Percentiles rank a stretch among this genome's conserved stretches.
These are phyloP conservation scores for Gopherus evgoodei DNA, from an alignment of 2,113 vertebrate genomes.

Conservation along the genomic window DNA sequence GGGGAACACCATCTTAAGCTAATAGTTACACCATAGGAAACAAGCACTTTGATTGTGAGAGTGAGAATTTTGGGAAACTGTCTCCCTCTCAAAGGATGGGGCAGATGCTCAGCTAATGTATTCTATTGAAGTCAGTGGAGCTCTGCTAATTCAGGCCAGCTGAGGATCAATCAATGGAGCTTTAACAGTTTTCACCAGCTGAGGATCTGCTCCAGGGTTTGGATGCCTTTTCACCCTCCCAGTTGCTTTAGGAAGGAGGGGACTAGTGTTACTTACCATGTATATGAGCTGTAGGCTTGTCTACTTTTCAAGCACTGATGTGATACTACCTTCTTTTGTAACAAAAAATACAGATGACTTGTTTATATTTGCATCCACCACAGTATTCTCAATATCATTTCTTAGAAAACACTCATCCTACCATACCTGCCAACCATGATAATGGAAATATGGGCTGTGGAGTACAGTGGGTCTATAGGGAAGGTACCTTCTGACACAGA, in stretches of 20 bases:
- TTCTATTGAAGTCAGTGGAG: neutral
- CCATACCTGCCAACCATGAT: slow-evolving; percentile 31
- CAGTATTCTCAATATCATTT: slow-evolving; percentile 29
- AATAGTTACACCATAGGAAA: accelerated
- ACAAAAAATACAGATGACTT: neutral
- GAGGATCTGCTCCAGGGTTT: neutral
- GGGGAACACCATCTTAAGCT: neutral
- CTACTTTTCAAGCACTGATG: neutral
- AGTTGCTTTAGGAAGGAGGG: neutral
- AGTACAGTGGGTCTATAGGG: neutral
- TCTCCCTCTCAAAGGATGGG: neutral
- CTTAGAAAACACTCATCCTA: slow-evolving; percentile 23
- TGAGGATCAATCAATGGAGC: neutral
- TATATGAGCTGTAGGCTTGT: neutral
- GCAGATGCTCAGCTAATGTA: neutral
- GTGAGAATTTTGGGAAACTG: neutral
- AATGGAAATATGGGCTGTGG: slow-evolving; percentile 10
- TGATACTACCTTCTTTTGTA: slow-evolving; percentile 1
- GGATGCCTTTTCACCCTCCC: neutral
- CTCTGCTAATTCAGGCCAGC: neutral
- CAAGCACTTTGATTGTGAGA: neutral
- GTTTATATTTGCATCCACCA: slow-evolving; percentile 26
- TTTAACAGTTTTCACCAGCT: neutral
- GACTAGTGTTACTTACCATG: neutral
- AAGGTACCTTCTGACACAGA: neutral